phyloP scores from a whole-genome alignment of 2,797 vertebrate genomes.

The Paratrypauchen microcephalus region DNA sequence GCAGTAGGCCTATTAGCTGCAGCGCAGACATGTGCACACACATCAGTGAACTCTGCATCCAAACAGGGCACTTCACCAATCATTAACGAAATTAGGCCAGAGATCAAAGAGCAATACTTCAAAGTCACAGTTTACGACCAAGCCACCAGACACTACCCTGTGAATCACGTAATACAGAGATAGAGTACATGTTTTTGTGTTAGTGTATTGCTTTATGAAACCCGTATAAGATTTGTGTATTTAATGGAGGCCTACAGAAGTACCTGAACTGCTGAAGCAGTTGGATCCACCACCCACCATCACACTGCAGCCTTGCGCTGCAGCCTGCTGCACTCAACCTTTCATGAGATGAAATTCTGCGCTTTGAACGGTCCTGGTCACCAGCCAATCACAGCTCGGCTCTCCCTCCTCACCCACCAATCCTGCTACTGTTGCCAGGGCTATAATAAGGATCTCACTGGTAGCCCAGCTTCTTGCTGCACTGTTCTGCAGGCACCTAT shows the following conservation, averaged over 20 bases:
- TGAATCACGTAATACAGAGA: constrained; percentile 6
- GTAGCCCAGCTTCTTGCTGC: constrained; percentile 65
- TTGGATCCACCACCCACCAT: constrained; percentile 44
- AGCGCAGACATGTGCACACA: constrained; percentile 48
- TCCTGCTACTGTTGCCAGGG: constrained; percentile 78
- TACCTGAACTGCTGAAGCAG: constrained; percentile 46
- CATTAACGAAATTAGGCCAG: constrained; percentile 35
- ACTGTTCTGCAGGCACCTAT: constrained; percentile 71
- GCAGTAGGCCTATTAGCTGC: constrained; percentile 49
- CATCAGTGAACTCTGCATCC: constrained; percentile 14
- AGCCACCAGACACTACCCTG: constrained; percentile 7
- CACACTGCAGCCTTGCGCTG: constrained; percentile 70
- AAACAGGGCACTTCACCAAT: constrained; percentile 22
- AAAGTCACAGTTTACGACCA: constrained; percentile 32
- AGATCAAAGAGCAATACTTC: constrained; percentile 32
- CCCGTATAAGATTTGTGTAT: constrained; percentile 31
- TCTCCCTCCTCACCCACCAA: constrained; percentile 67
- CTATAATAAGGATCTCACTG: constrained; percentile 75
- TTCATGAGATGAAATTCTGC: constrained; percentile 77
- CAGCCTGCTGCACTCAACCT: constrained; percentile 74
- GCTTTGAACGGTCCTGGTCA: constrained; percentile 62
- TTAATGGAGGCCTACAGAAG: constrained; percentile 31
- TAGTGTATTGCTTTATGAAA: constrained; percentile 5
- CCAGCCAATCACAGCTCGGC: constrained; percentile 73
- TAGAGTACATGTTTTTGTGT: constrained; percentile 9